Conservation (phyloP, 1,140 invertebrate genomes). For the Calosoma granatense region DNA sequence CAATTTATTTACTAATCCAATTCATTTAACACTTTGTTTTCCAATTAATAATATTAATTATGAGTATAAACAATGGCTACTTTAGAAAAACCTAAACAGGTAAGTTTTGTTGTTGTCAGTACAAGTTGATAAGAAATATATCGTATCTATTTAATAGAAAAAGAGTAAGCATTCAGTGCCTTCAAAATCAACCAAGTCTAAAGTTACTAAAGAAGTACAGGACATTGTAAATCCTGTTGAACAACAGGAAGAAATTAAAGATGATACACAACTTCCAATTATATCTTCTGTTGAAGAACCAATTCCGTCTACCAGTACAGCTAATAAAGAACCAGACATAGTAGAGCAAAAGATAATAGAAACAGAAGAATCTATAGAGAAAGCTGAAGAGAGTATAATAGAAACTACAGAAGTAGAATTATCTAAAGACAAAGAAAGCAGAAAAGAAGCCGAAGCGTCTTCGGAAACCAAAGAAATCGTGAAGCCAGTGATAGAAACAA, state of each 20-base stretch:
- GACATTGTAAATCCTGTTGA: not conserved
- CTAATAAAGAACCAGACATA: no score
- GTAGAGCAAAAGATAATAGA: no score
- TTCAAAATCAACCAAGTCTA: not conserved
- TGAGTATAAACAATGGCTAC: conserved; percentile 1
- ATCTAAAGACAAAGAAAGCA: no score
- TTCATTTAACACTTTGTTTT: no score
- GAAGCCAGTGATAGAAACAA: not conserved
- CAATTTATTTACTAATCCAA: not conserved
- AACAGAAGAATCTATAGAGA: no score
- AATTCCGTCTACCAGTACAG: not conserved
- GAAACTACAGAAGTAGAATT: no score
- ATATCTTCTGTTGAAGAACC: no score
- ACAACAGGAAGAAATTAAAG: not conserved
- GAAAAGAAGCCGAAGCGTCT: no score
- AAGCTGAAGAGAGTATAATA: no score
- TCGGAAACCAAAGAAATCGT: no score
- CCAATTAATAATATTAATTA: not conserved
- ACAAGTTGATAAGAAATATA: not conserved
- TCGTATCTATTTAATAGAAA: not conserved
- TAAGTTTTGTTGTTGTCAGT: not conserved
- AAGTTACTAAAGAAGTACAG: not conserved
- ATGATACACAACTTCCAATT: no score
- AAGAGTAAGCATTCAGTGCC: not conserved
- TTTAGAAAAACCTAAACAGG: conserved; percentile 1